Evolutionary conservation across 1,140 invertebrate genomes (phyloP), one percentile per base, ranked within the genome.

Genomic region (Orussus abietinus): DNA sequence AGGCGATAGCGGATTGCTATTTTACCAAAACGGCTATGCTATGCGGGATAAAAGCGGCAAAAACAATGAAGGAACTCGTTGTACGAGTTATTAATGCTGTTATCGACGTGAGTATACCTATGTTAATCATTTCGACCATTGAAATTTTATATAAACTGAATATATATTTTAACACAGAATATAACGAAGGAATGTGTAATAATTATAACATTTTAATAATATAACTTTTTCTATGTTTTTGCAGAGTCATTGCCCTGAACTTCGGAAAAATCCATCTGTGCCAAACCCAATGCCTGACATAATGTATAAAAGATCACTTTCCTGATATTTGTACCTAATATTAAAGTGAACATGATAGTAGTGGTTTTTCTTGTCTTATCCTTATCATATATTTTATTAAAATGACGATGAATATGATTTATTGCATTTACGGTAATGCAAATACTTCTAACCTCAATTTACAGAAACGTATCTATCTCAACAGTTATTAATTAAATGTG

Each of bases 1-100:
- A 60, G 40, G 43, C 52, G 14, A 62, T 69, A 25, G 40, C 48
- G 2, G 59, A 69, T 39, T 69, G 66, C 51, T 66, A 63, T 42
- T 66, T 55, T 38, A 59, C 55, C 5, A 64, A 66, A 51, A 61
- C 61, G 12, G 53, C 55, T 0, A 47, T 60, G 45, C 53, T 64
- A 6, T 69, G 66, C 47, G 64, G 66, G 5, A 40, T 48, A 22
- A 45, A 42, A 3, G 59, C 61, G 32, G 64, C 61, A n/a, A 36
- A 51, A 34, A 54, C 42, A 15, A 50, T 66, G 20, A 64, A 56
- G 42, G 53, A 58, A 37, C 37, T 69, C 4, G 45, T 59, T 7
- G 20, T 40, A 14, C 38, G 47, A 15, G 51, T 66, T 3, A 62
- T 69, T 7, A 51, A 65, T 48, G 46, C 45, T 29, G 45, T 60